These are phyloP conservation scores for Heliconius himera DNA, from an alignment of 1,140 invertebrate genomes.

Conservation along the genomic window DNA sequence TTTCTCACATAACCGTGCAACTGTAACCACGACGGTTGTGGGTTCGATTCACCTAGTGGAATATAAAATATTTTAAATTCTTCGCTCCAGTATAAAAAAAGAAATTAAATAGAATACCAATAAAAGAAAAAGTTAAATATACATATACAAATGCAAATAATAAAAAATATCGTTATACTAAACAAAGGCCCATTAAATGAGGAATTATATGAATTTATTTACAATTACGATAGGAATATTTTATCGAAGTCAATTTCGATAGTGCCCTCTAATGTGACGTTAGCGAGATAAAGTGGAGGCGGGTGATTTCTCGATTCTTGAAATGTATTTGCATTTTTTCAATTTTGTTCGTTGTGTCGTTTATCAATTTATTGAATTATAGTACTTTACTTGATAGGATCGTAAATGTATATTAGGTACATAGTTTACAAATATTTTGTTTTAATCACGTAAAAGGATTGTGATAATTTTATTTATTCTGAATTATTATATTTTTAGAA, in stretches of 20 bases:
- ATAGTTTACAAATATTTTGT: not conserved
- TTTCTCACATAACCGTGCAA: no score
- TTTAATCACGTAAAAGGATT: no score
- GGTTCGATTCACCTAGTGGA: no score
- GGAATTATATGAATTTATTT: slow-evolving; percentile 73
- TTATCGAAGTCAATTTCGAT: slow-evolving; percentile 77
- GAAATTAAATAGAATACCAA: no score
- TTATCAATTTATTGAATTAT: slow-evolving; percentile 32
- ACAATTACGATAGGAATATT: slow-evolving; percentile 67
- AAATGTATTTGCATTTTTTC: slow-evolving; percentile 69
- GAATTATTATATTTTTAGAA: no score
- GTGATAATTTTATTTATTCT: no score
- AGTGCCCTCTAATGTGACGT: slow-evolving; percentile 61
- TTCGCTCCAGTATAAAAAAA: no score
- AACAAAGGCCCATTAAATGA: slow-evolving; percentile 59
- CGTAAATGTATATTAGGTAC: not conserved
- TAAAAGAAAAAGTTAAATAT: not conserved
- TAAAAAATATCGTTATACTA: slow-evolving; percentile 13
- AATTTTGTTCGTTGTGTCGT: slow-evolving; percentile 46
- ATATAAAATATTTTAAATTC: no score
- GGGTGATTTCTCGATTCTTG: slow-evolving; percentile 65
- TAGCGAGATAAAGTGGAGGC: slow-evolving; percentile 67
- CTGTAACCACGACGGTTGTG: no score
- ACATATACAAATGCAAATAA: not conserved
- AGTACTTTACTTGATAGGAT: not conserved